These are phyloP conservation scores for Platyrinchus mystaceus DNA, from an alignment of 2,797 vertebrate genomes.

Conservation along the genomic window DNA sequence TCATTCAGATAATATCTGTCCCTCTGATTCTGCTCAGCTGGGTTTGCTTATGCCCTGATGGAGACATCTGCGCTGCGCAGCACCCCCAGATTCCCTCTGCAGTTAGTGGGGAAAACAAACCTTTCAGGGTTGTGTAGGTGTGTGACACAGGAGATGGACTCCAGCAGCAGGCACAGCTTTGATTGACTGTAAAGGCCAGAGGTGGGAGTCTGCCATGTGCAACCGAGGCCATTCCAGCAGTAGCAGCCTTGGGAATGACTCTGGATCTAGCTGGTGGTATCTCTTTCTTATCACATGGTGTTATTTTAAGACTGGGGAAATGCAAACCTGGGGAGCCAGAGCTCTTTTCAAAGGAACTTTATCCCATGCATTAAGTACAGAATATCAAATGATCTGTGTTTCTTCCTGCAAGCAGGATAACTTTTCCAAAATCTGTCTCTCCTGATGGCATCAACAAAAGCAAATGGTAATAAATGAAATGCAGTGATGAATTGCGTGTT, in stretches of 20 bases:
- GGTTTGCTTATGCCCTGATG: fast-evolving
- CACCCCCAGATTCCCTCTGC: not conserved
- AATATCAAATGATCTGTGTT: not conserved
- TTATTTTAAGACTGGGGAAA: not conserved
- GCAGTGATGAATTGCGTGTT: not conserved
- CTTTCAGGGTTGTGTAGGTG: fast-evolving
- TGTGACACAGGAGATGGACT: not conserved
- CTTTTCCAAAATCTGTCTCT: not conserved
- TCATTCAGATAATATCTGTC: not conserved
- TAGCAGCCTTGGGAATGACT: not conserved
- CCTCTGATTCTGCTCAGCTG: not conserved
- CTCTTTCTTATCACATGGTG: not conserved
- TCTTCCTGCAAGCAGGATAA: not conserved
- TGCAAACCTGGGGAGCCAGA: not conserved
- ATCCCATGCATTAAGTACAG: not conserved
- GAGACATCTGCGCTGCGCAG: not conserved
- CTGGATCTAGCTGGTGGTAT: not conserved
- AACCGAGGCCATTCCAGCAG: not conserved
- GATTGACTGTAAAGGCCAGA: not conserved
- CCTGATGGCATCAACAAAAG: not conserved
- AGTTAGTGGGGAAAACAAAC: not conserved
- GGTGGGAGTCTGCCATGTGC: not conserved
- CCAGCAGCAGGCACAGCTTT: not conserved
- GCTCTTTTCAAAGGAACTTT: not conserved
- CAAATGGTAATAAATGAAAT: not conserved